Evolutionary conservation across 2,888 invertebrate species (phyloP).

Genomic region (Zygothrica quintamaculata): DNA sequence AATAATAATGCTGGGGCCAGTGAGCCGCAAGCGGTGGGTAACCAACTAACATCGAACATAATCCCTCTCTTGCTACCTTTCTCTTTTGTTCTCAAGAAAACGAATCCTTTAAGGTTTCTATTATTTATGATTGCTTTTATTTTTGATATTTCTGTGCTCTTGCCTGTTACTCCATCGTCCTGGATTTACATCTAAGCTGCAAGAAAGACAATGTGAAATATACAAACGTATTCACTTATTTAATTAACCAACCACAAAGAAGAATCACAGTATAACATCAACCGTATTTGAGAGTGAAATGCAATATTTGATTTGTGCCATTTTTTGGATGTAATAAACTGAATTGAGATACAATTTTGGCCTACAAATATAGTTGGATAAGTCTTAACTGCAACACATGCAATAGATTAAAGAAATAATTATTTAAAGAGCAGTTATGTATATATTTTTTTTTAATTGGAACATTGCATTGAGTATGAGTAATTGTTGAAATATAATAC

Average conservation of each 20-base stretch:
- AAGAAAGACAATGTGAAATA: conserved; percentile 12
- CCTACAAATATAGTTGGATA: too few species aligned
- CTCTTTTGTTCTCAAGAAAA: too few species aligned
- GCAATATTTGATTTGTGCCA: too few species aligned
- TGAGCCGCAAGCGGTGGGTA: conserved; percentile 84
- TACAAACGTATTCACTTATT: too few species aligned
- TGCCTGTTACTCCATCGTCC: conserved; percentile 32
- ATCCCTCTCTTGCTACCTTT: conserved; percentile 11
- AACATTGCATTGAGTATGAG: too few species aligned
- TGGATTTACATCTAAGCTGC: conserved; percentile 18
- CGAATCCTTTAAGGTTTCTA: conserved; percentile 8
- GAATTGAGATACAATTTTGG: too few species aligned
- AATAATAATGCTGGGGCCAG: conserved; percentile 86
- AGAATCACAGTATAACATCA: not conserved
- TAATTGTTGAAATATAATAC: too few species aligned
- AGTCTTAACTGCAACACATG: too few species aligned
- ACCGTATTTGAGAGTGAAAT: not conserved
- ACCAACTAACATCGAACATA: conserved; percentile 84
- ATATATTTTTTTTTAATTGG: too few species aligned
- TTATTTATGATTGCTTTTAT: not conserved
- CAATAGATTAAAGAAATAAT: too few species aligned
- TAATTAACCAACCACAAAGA: not conserved
- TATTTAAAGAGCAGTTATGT: too few species aligned
- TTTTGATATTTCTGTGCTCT: conserved; percentile 7
- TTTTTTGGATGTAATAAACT: too few species aligned